A percentile compares a stretch with the other conserved stretches of the same genome.
phyloP scores from a whole-genome alignment of 2,888 invertebrate genomes.

The Drosophila heteroneura region DNA sequence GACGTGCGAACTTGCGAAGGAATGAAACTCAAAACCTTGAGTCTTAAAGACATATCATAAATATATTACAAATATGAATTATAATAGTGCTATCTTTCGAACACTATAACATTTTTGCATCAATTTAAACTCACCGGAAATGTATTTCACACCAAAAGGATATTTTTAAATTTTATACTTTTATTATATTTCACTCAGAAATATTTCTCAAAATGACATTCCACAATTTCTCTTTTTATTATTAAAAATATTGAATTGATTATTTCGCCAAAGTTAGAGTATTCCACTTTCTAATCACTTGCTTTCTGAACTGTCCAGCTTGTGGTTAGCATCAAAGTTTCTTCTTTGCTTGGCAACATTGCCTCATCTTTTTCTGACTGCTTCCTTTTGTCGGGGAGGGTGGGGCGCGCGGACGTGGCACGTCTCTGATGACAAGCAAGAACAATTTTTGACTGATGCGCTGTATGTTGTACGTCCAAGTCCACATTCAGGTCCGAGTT shows the following conservation, averaged over 20 bases:
- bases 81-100: no score
- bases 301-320: constrained; percentile 13
- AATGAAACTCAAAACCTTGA: neutral
- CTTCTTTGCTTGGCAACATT: constrained; percentile 51
- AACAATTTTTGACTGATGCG: constrained; percentile 79
- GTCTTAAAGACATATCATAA: neutral
- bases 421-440: constrained; percentile 76
- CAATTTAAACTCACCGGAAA: neutral
- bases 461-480: constrained; percentile 64
- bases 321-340: constrained; percentile 57
- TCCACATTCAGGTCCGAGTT: constrained; percentile 40
- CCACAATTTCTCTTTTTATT: neutral
- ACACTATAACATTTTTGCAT: neutral
- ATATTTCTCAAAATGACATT: neutral
- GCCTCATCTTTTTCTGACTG: constrained; percentile 43
- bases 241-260: neutral
- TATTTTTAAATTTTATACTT: neutral
- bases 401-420: constrained; percentile 60
- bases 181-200: neutral
- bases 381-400: constrained; percentile 11
- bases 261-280: constrained; percentile 17
- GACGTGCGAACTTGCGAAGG: neutral
- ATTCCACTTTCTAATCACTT: neutral
- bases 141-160: neutral
- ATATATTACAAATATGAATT: neutral